Base-by-base conservation (phyloP, 2,797 vertebrate species). In the Sebastes reedi region DNA sequence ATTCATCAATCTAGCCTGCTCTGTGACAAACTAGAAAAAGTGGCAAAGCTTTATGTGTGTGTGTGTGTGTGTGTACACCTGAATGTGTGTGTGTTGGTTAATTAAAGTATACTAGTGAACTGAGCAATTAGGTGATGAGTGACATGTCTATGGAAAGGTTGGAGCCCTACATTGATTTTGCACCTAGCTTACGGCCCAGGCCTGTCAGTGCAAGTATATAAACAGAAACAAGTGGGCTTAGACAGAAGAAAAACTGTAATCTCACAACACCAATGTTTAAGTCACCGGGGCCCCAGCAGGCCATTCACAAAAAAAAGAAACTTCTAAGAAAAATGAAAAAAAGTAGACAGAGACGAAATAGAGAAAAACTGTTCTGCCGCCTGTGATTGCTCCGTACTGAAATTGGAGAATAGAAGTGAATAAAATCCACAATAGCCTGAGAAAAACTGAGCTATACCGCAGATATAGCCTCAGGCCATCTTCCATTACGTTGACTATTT, bases 91-190 rank as follows among this genome's bases (percentile, higher is more conserved):
- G 55, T 46, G 80, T 72, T 67, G 52, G 70, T 83, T 90, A 87
- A 87, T 91, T 82, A 67, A 80, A 77, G 73, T 68, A 62, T 82
- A 88, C 78, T 72, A 42, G 84, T 81, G 70, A 89, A 79, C 64
- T 77, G 83, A 88, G 81, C 80, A 87, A 89, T 88, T 89, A 90
- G 58, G 62, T 50, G 68, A 78, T 83, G 87, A 91, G 73, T 87
- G 83, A 67, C 85, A 87, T 18, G 5, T 87, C 81, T 80, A 67
- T 71, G 79, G 71, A 84, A 74, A 77, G 72, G 80, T 72, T 89
- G 67, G 75, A 79, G 78, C 58, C 67, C 29, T 39, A 55, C 82
- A 90, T 90, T 84, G 85, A 91, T 90, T 91, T 80, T 54, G 62
- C 64, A 84, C 36, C 84, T 73, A 62, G 73, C 75, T 85, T 67